A percentile compares a stretch with the other conserved stretches of the same genome.
Conservation (phyloP, 2,888 invertebrate species). For the Encarsia formosa region DNA sequence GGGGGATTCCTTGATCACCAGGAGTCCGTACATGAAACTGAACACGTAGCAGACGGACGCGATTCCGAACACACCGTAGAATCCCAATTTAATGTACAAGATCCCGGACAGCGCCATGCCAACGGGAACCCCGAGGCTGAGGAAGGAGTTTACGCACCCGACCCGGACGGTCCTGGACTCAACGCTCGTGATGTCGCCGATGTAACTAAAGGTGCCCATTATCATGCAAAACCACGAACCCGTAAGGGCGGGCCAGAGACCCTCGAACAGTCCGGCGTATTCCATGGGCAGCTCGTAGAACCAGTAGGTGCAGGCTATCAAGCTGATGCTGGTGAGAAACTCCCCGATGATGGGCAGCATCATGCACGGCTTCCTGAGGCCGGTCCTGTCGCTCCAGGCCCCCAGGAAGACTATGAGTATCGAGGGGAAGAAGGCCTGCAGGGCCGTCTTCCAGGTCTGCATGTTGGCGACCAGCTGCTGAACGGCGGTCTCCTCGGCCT, state of each 20-base stretch:
- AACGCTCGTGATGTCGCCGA: constrained; percentile 79
- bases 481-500: constrained; percentile 59
- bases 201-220: constrained; percentile 86
- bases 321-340: constrained; percentile 71
- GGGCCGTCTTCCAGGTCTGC: constrained; percentile 80
- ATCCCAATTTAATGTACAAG: constrained; percentile 70
- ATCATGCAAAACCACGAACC: constrained; percentile 88
- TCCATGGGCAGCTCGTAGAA: constrained; percentile 78
- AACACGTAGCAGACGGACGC: constrained; percentile 71
- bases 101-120: constrained; percentile 87
- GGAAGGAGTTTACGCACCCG: constrained; percentile 83
- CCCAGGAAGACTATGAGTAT: constrained; percentile 77
- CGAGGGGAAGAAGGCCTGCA: constrained; percentile 80
- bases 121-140: constrained; percentile 81
- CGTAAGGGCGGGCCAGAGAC: constrained; percentile 75
- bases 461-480: constrained; percentile 67
- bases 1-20: constrained; percentile 66
- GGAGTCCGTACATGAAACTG: constrained; percentile 70
- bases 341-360: constrained; percentile 77
- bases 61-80: constrained; percentile 77
- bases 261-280: constrained; percentile 74
- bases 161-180: constrained; percentile 80
- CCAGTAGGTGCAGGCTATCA: constrained; percentile 75
- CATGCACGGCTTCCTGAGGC: constrained; percentile 76
- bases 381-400: constrained; percentile 60